Evolutionary conservation across 2,113 vertebrate genomes (phyloP).

Genomic region (Antennarius striatus): DNA sequence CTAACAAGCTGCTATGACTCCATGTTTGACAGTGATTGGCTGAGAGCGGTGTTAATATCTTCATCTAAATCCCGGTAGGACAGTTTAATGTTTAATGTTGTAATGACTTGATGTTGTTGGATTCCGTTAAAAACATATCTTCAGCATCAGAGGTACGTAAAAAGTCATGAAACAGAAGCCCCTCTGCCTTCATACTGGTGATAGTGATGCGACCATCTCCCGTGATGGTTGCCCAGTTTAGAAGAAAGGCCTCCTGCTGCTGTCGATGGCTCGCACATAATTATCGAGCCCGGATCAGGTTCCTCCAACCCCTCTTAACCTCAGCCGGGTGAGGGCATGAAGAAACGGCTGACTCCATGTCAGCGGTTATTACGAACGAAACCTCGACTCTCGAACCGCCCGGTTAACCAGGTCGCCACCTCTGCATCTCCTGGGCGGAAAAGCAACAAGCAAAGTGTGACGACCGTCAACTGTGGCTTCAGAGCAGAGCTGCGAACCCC

Average conservation of each 20-base stretch:
- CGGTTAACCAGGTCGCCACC: slow-evolving; percentile 42
- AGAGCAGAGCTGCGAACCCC: slow-evolving; percentile 46
- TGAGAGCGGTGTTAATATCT: too few species aligned
- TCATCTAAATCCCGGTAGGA: too few species aligned
- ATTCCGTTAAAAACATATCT: background rate
- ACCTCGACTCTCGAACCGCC: slow-evolving; percentile 24
- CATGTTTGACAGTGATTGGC: too few species aligned
- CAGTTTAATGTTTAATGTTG: too few species aligned
- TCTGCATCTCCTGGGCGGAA: slow-evolving; percentile 22
- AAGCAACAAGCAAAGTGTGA: slow-evolving; percentile 8
- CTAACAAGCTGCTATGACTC: too few species aligned
- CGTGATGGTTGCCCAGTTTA: slow-evolving; percentile 53
- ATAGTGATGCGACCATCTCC: slow-evolving; percentile 16
- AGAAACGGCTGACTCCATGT: slow-evolving; percentile 54
- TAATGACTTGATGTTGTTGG: background rate
- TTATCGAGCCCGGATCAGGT: slow-evolving; percentile 61
- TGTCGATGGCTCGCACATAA: slow-evolving; percentile 42
- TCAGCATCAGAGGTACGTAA: too few species aligned
- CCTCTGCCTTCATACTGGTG: background rate
- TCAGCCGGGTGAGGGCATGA: slow-evolving; percentile 47
- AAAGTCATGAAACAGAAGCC: too few species aligned
- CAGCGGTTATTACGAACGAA: slow-evolving; percentile 34
- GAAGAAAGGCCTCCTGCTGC: slow-evolving; percentile 48
- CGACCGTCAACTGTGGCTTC: slow-evolving; percentile 16
- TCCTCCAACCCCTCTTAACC: slow-evolving; percentile 59